Conservation (phyloP, 2,797 vertebrate species). For the Picus viridis region DNA sequence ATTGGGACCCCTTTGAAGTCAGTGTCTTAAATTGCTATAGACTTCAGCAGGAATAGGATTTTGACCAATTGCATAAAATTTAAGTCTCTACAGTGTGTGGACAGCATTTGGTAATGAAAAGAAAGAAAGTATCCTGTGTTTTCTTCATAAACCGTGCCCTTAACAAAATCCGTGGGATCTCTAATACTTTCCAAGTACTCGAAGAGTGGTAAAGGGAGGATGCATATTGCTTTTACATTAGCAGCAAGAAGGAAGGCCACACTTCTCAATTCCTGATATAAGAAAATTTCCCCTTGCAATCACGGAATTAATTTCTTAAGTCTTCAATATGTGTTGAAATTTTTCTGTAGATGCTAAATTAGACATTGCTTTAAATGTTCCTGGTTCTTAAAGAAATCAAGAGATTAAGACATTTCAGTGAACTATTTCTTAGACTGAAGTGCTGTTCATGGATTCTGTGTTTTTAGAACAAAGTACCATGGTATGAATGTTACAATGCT, state of each 20-base stretch:
- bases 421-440: conserved; percentile 59
- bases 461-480: conserved; percentile 61
- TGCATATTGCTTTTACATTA: neutral
- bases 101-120: neutral
- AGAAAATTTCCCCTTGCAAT: neutral
- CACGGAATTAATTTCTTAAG: neutral
- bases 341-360: neutral
- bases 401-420: conserved; percentile 5
- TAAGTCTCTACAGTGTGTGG: neutral
- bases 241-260: neutral
- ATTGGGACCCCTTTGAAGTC: neutral
- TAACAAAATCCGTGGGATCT: neutral
- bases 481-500: conserved; percentile 80
- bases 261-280: neutral
- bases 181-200: neutral
- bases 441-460: conserved; percentile 77
- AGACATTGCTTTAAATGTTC: neutral
- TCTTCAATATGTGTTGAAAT: neutral
- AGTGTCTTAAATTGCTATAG: neutral
- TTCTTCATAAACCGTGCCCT: neutral
- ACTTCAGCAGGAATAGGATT: neutral
- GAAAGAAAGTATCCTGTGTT: neutral
- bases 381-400: conserved; percentile 30
- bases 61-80: neutral
- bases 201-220: neutral